phyloP scores from a whole-genome alignment of 1,140 invertebrate genomes.

The Eumeta japonica region DNA sequence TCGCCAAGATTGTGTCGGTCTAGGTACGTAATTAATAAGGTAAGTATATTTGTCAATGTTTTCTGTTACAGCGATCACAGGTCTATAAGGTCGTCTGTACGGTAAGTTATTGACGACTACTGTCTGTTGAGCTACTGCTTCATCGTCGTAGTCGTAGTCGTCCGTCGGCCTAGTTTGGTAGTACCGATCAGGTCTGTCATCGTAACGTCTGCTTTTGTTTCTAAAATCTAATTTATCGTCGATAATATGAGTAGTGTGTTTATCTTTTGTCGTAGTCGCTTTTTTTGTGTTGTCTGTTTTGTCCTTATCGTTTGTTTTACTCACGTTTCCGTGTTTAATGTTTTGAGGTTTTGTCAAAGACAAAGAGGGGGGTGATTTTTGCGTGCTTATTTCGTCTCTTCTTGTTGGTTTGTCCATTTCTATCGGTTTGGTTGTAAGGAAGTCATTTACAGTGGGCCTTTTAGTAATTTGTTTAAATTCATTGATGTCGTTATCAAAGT shows the following conservation, averaged over 20 bases:
- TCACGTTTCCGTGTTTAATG: constrained; percentile 21
- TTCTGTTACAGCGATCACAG: constrained; percentile 46
- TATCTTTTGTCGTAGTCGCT: constrained; percentile 13
- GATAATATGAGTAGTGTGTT: constrained; percentile 30
- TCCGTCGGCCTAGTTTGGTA: constrained; percentile 19
- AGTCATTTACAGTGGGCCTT: constrained; percentile 15
- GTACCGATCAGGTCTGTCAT: constrained; percentile 21
- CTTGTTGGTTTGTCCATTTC: constrained; percentile 19
- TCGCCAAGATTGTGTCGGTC: constrained; percentile 44
- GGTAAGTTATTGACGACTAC: constrained; percentile 40
- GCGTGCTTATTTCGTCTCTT: constrained; percentile 18
- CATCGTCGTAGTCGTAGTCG: constrained; percentile 26
- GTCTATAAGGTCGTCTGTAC: constrained; percentile 41
- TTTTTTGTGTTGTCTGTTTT: constrained; percentile 12
- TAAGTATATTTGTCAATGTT: constrained; percentile 50
- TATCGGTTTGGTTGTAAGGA: constrained; percentile 24
- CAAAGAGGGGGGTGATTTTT: constrained; percentile 14
- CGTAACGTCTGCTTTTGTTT: constrained; percentile 42
- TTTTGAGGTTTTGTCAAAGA: constrained; percentile 13
- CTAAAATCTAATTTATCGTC: constrained; percentile 60
- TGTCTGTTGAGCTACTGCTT: constrained; percentile 42
- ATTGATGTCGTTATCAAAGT: constrained; percentile 38
- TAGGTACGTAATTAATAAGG: constrained; percentile 46
- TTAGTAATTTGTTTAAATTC: constrained; percentile 25
- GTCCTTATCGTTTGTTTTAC: constrained; percentile 17